Conservation (phyloP, 1,140 invertebrate species). For the Zaprionus lachaisei region DNA sequence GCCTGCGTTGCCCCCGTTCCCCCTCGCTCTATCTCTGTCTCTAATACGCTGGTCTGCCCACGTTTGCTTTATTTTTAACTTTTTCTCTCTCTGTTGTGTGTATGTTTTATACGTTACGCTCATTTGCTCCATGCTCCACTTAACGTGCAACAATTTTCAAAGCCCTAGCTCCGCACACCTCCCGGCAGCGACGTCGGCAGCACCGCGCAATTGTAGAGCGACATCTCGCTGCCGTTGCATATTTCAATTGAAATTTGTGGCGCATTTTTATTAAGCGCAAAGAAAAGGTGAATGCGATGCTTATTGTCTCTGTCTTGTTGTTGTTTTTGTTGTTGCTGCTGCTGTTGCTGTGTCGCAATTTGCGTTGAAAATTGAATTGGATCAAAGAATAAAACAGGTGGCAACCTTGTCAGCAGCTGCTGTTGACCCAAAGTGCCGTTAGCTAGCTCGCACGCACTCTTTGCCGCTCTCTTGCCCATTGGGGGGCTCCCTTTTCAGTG, state of each 20-base stretch:
- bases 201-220: slow-evolving; percentile 28
- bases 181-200: slow-evolving; percentile 32
- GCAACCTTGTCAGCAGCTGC: slow-evolving; percentile 57
- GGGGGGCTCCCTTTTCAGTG: slow-evolving; percentile 18
- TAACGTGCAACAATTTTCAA: slow-evolving; percentile 74
- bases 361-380: slow-evolving; percentile 43
- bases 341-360: slow-evolving; percentile 24
- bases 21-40: slow-evolving; percentile 18
- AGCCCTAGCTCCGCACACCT: slow-evolving; percentile 20
- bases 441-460: slow-evolving; percentile 18
- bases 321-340: slow-evolving; percentile 23
- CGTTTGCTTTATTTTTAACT: slow-evolving; percentile 60
- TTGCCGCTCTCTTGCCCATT: background rate
- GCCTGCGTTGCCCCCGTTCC: background rate
- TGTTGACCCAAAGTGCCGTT: slow-evolving; percentile 36
- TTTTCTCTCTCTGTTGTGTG: slow-evolving; percentile 37
- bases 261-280: slow-evolving; percentile 69
- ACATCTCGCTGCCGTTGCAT: slow-evolving; percentile 56
- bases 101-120: slow-evolving; percentile 47
- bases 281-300: slow-evolving; percentile 36
- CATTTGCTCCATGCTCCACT: slow-evolving; percentile 72
- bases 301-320: slow-evolving; percentile 39
- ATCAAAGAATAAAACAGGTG: slow-evolving; percentile 55
- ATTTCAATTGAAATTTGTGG: slow-evolving; percentile 76
- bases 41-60: slow-evolving; percentile 17